Percentiles rank a stretch among this genome's conserved stretches.
Conservation (phyloP, 37 sponge, comb jelly and placozoan genomes). For the Eunapius fragilis region DNA sequence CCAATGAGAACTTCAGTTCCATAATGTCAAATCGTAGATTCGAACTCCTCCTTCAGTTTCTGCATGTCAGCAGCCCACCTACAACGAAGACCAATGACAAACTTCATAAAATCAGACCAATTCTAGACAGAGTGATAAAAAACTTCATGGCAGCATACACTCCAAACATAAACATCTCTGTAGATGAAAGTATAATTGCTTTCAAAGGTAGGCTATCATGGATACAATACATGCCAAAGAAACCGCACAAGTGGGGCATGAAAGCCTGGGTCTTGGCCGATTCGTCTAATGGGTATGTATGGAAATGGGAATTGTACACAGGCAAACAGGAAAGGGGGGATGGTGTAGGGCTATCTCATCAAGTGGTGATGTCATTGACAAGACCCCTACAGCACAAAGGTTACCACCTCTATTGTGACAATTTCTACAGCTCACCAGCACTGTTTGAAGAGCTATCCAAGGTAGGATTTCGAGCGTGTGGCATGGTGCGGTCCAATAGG, state of each 20-base stretch:
- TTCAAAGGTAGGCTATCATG: conserved; percentile 43
- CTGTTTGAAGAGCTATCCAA: not conserved
- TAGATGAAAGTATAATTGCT: conserved; percentile 39
- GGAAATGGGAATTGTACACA: conserved; percentile 29
- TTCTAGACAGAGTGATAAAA: no score
- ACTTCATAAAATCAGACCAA: no score
- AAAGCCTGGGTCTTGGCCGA: conserved; percentile 48
- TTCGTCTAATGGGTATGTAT: conserved; percentile 17
- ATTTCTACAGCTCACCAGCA: conserved; percentile 10
- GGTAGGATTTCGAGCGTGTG: not conserved
- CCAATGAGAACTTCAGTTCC: no score
- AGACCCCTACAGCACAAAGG: not conserved
- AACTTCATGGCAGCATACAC: no score
- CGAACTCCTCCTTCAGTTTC: no score
- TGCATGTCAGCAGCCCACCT: no score
- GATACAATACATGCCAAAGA: conserved; percentile 34
- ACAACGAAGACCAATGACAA: no score
- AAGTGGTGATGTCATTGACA: conserved; percentile 3
- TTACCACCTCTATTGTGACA: conserved; percentile 14
- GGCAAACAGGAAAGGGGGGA: conserved; percentile 10
- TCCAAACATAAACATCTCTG: not conserved
- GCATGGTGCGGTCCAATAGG: no score
- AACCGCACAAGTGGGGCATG: conserved; percentile 38
- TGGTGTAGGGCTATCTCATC: not conserved
- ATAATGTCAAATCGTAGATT: no score